phyloP scores from a whole-genome alignment of 2,888 invertebrate genomes.

The Eilema depressum region DNA sequence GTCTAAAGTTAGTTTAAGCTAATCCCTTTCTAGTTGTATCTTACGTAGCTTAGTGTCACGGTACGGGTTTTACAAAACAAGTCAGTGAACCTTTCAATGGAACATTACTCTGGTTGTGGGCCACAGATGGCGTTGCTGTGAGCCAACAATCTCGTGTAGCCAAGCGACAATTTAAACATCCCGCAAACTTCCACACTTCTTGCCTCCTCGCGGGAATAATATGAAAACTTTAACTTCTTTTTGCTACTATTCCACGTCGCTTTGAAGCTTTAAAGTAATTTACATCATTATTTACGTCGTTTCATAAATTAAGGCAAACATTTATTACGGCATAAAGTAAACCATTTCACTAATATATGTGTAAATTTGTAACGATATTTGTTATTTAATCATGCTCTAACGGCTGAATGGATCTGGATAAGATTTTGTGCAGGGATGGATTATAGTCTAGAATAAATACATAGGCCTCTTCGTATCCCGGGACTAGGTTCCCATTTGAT shows the following conservation, averaged over 20 bases:
- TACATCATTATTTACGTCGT: slow-evolving; percentile 37
- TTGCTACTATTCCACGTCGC: slow-evolving; percentile 58
- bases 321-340: neutral
- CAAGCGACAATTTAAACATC: slow-evolving; percentile 71
- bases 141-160: slow-evolving; percentile 59
- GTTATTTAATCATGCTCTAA: no score
- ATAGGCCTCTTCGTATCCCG: no score
- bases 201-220: slow-evolving; percentile 71
- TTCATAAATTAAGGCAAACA: neutral
- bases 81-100: slow-evolving; percentile 55
- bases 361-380: no score
- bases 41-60: slow-evolving; percentile 34
- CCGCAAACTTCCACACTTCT: slow-evolving; percentile 69
- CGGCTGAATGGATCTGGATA: no score
- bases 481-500: no score
- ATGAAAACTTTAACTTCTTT: slow-evolving; percentile 71
- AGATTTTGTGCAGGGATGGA: no score
- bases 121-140: slow-evolving; percentile 65
- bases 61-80: slow-evolving; percentile 39
- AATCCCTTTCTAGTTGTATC: slow-evolving; percentile 26
- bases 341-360: neutral
- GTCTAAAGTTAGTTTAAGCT: slow-evolving; percentile 20
- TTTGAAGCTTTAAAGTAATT: slow-evolving; percentile 66
- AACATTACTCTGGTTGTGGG: slow-evolving; percentile 59
- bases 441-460: no score